A percentile compares a stretch with the other conserved stretches of the same genome.
Conservation (phyloP, 1,140 invertebrate species). For the Drosophila sulfurigaster region DNA sequence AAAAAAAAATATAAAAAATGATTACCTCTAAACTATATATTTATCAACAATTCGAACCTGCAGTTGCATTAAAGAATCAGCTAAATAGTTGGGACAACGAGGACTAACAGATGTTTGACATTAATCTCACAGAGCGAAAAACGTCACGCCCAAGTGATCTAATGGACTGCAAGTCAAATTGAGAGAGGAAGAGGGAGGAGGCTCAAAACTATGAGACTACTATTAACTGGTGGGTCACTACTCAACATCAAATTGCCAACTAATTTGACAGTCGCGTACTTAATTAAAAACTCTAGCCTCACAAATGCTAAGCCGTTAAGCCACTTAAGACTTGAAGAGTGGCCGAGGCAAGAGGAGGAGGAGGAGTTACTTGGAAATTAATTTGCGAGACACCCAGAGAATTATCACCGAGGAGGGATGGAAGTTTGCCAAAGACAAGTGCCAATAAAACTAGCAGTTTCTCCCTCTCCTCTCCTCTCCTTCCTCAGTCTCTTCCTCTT, state of each 20-base stretch:
- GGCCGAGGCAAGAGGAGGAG: not conserved
- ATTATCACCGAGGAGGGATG: constrained; percentile 24
- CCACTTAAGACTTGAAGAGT: constrained; percentile 55
- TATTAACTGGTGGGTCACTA: constrained; percentile 18
- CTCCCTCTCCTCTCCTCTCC: no score
- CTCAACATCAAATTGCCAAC: constrained; percentile 64
- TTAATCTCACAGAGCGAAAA: not conserved
- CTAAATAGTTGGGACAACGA: not conserved
- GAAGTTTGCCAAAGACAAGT: constrained; percentile 29
- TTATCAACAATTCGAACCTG: not conserved
- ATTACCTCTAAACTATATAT: not conserved
- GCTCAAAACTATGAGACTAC: no score
- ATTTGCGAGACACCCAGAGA: constrained; percentile 57
- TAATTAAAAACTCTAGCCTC: constrained; percentile 68
- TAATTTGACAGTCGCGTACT: constrained; percentile 74
- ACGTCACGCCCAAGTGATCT: constrained; percentile 8
- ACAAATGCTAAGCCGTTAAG: constrained; percentile 52
- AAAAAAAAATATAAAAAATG: not conserved
- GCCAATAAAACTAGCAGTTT: constrained; percentile 17
- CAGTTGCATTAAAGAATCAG: not conserved
- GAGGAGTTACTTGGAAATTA: constrained; percentile 66
- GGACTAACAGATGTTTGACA: constrained; percentile 14
- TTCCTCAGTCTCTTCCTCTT: not conserved
- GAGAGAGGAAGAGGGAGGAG: no score
- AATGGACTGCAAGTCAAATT: not conserved